Conservation (phyloP, 2,113 vertebrate genomes). For the Corythornis vintsioides region DNA sequence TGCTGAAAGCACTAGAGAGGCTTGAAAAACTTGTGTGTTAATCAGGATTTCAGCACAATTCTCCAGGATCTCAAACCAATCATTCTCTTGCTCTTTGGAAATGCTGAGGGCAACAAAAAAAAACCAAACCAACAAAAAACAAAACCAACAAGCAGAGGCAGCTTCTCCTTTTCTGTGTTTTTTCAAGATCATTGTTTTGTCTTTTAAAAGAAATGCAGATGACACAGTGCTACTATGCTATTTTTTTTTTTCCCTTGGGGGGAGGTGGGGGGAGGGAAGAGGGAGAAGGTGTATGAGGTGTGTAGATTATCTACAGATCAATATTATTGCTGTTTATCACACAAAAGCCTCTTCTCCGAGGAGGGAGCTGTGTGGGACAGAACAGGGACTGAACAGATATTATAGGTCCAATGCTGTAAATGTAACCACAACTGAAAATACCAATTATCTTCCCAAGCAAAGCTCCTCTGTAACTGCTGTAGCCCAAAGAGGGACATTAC, state of each 20-base stretch:
- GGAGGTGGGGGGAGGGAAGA: too few species aligned
- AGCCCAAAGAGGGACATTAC: not conserved
- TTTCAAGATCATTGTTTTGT: slow-evolving; percentile 13
- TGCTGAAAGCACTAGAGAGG: slow-evolving; percentile 48
- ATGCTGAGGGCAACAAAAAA: not conserved
- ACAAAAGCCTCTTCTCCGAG: slow-evolving; percentile 36
- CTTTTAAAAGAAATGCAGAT: slow-evolving; percentile 27
- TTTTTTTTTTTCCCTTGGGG: not conserved
- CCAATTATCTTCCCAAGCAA: slow-evolving; percentile 42
- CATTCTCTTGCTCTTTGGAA: not conserved
- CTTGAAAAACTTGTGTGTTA: slow-evolving; percentile 8
- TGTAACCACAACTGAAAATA: slow-evolving; percentile 38
- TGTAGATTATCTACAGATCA: slow-evolving; percentile 13
- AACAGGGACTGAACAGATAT: not conserved
- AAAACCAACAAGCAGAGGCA: not conserved
- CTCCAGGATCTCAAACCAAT: slow-evolving; percentile 40
- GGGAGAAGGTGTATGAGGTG: too few species aligned
- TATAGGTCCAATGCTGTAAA: not conserved
- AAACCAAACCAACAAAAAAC: too few species aligned
- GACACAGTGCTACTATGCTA: not conserved
- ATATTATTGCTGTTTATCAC: slow-evolving; percentile 34
- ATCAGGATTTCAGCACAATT: slow-evolving; percentile 42
- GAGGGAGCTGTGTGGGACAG: not conserved
- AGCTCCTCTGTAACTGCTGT: not conserved
- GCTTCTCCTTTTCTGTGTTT: not conserved